phyloP scores from a whole-genome alignment of 2,113 vertebrate genomes.

The Dryoscopus gambensis region DNA sequence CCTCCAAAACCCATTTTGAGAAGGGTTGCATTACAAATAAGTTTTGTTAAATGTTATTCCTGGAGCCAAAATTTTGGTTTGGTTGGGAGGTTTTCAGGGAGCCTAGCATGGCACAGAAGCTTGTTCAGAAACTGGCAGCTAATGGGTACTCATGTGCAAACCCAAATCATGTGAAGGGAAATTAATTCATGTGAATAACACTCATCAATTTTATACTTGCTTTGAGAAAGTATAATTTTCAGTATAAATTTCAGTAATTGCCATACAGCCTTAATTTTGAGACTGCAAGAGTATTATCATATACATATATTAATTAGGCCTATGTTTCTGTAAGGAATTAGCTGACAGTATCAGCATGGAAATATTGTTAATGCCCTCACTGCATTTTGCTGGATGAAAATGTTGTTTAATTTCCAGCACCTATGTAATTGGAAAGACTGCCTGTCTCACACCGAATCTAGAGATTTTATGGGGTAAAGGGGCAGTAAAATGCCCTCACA shows the following conservation, averaged over 20 bases:
- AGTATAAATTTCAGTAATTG: not conserved
- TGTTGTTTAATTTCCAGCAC: not conserved
- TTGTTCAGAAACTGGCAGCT: not conserved
- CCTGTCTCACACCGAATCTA: not conserved
- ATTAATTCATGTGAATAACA: not conserved
- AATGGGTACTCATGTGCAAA: not conserved
- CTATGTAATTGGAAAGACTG: not conserved
- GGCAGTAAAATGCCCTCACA: not conserved
- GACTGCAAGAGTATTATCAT: not conserved
- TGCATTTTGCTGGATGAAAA: not conserved
- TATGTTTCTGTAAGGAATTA: not conserved
- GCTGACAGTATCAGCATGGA: not conserved
- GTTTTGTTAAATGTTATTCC: not conserved
- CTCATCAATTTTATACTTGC: not conserved
- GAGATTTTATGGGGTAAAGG: not conserved
- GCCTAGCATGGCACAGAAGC: not conserved
- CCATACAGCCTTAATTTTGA: not conserved
- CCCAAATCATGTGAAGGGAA: not conserved
- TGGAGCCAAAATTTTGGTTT: not conserved
- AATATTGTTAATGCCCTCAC: not conserved
- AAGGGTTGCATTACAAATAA: not conserved
- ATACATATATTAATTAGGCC: not conserved
- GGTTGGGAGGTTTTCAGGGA: not conserved
- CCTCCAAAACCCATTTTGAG: not conserved
- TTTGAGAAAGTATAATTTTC: not conserved